These are phyloP conservation scores for Gopherus evgoodei DNA, from an alignment of 2,113 vertebrate genomes.

Conservation along the genomic window DNA sequence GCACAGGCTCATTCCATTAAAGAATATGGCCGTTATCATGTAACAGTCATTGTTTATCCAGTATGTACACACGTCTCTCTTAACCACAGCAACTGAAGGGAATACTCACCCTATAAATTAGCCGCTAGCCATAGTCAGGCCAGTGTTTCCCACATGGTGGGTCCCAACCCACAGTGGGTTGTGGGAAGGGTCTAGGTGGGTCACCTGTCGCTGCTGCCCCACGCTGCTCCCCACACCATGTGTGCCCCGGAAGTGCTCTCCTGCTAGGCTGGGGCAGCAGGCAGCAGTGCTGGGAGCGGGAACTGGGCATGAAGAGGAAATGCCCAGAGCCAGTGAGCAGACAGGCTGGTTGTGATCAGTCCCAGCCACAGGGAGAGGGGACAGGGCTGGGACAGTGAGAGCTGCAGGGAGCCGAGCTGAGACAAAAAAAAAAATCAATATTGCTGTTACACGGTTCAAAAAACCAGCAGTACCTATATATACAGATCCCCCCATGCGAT, in stretches of 20 bases:
- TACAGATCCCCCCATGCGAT: background rate
- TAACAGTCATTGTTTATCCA: no score
- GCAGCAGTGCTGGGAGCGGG: background rate
- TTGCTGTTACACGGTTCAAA: background rate
- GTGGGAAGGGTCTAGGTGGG: background rate
- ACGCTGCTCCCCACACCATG: background rate
- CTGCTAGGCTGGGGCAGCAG: background rate
- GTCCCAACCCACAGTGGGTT: background rate
- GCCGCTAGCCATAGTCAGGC: background rate
- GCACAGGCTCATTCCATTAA: background rate
- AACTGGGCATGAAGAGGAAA: background rate
- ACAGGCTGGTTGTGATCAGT: background rate
- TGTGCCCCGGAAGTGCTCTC: background rate
- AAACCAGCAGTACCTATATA: background rate
- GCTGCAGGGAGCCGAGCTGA: no score
- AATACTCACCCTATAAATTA: background rate
- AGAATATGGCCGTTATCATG: background rate
- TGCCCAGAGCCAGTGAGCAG: background rate
- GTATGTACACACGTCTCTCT: background rate
- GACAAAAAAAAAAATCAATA: background rate
- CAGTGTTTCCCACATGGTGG: background rate
- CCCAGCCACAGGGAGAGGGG: background rate
- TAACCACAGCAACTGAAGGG: background rate
- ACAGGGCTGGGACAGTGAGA: no score
- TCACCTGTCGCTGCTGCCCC: background rate